These are phyloP conservation scores for Lethenteron reissneri DNA, from an alignment of 2,113 vertebrate genomes.

Conservation along the genomic window DNA sequence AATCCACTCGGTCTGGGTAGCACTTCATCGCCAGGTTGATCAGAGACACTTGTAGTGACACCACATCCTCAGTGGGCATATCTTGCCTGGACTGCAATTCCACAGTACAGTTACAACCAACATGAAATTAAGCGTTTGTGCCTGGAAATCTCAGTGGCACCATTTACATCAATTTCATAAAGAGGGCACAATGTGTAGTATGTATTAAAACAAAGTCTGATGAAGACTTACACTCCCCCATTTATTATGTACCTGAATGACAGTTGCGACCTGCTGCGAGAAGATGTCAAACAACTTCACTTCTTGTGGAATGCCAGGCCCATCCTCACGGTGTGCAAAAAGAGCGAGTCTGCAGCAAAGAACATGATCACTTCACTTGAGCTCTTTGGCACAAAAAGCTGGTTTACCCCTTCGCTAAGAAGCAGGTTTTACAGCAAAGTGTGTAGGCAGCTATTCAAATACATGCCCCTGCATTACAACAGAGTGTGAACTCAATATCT, in stretches of 20 bases:
- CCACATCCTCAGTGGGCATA: slow-evolving; percentile 93
- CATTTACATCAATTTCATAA: neutral
- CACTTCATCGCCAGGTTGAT: slow-evolving; percentile 98
- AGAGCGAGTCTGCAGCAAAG: slow-evolving; percentile 44
- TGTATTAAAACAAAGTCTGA: too few species aligned
- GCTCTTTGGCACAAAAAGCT: too few species aligned
- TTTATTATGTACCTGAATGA: slow-evolving; percentile 48
- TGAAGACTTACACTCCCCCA: too few species aligned
- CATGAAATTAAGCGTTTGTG: neutral
- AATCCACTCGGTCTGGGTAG: slow-evolving; percentile 93
- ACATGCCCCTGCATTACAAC: slow-evolving; percentile 7
- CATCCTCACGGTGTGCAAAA: slow-evolving; percentile 93
- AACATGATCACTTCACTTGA: neutral
- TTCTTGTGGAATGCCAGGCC: slow-evolving; percentile 81
- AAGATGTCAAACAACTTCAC: slow-evolving; percentile 98
- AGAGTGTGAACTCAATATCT: slow-evolving; percentile 9
- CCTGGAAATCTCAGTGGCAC: neutral
- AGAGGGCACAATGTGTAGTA: neutral
- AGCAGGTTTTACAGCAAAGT: too few species aligned
- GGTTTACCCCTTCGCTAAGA: too few species aligned
- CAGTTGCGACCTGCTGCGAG: slow-evolving; percentile 93
- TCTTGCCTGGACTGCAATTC: slow-evolving; percentile 73
- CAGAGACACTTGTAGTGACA: slow-evolving; percentile 91
- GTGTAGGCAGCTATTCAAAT: neutral
- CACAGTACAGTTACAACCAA: slow-evolving; percentile 1